Conservation (phyloP, 2,888 invertebrate genomes). For the Tipula vernalis region DNA sequence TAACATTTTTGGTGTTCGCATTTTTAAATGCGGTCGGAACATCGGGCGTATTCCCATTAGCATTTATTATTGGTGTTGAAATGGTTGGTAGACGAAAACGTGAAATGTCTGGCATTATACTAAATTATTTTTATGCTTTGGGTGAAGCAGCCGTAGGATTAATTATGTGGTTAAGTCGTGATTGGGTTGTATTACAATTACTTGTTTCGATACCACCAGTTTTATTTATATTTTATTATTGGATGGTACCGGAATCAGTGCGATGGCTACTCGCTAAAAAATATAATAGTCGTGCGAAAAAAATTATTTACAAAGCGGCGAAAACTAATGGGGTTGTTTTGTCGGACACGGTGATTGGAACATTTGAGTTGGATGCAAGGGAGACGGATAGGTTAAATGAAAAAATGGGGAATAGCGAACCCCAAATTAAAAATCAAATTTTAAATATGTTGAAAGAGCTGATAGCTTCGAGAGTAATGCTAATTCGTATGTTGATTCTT, state of each 20-base stretch:
- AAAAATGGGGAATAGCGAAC: slow-evolving; percentile 12
- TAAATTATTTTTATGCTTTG: slow-evolving; percentile 50
- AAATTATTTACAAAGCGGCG: slow-evolving; percentile 43
- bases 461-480: slow-evolving; percentile 35
- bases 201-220: slow-evolving; percentile 46
- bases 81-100: slow-evolving; percentile 49
- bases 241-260: slow-evolving; percentile 52
- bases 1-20: slow-evolving; percentile 40
- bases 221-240: slow-evolving; percentile 45
- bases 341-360: slow-evolving; percentile 34
- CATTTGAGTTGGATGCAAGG: slow-evolving; percentile 27
- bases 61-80: slow-evolving; percentile 50
- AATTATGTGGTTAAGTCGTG: slow-evolving; percentile 43
- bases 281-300: slow-evolving; percentile 40
- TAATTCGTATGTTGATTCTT: slow-evolving; percentile 36
- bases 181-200: slow-evolving; percentile 47
- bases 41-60: slow-evolving; percentile 45
- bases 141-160: slow-evolving; percentile 50
- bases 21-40: slow-evolving; percentile 48
- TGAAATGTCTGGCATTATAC: slow-evolving; percentile 46
- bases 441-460: slow-evolving; percentile 35
- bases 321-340: slow-evolving; percentile 40
- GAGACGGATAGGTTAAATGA: slow-evolving; percentile 15
- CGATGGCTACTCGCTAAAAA: slow-evolving; percentile 49
- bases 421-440: slow-evolving; percentile 26